Base-by-base conservation (phyloP, 2,797 vertebrate genomes). In the Phrynocephalus guinanensis region DNA sequence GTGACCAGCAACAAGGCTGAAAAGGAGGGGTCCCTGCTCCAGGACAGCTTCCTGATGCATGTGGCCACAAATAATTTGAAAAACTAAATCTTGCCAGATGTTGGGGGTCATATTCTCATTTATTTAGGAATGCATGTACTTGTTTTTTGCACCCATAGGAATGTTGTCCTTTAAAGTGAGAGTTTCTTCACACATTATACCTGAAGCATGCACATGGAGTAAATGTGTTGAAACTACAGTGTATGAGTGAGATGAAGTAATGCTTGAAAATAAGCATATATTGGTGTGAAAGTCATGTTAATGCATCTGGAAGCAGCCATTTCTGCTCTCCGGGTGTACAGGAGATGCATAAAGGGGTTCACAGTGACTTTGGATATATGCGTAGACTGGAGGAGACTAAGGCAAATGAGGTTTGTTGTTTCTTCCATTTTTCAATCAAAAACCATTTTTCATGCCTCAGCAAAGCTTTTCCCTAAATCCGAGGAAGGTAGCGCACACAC, bases 401-500 rank as follows among this genome's bases (percentile, higher is more conserved):
- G 63, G 60, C 60, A 68, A 82, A 68, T 70, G 6, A 30, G 70
- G 6, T 30, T 66, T 82, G 86, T 33, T 83, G 63, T 77, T 76
- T 83, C 63, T 24, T 9, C 15, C 30, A 6, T 24, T 22, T 1
- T n/a, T 26, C 6, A 0, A 6, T 28, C 66, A 72, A 16, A 86
- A 89, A 73, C 3, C 26, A 22, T 86, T 38, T 33, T 91, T 76
- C 80, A 82, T 52, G 71, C 63, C 75, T 66, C 63, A 73, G 70
- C 79, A 86, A 60, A 76, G 38, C 13, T 50, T 72, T 20, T 20
- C 9, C 80, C 72, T 70, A 91, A 88, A 84, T 78, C 30, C 68
- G 68, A 80, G 84, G 67, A 83, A 88, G 28, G 20, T 52, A 82
- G n/a, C 75, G 56, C 81, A 48, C 15, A 88, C 15, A 88, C 87